Base-by-base conservation (phyloP, 2,888 invertebrate species). In the Agapetus fuscipes region DNA sequence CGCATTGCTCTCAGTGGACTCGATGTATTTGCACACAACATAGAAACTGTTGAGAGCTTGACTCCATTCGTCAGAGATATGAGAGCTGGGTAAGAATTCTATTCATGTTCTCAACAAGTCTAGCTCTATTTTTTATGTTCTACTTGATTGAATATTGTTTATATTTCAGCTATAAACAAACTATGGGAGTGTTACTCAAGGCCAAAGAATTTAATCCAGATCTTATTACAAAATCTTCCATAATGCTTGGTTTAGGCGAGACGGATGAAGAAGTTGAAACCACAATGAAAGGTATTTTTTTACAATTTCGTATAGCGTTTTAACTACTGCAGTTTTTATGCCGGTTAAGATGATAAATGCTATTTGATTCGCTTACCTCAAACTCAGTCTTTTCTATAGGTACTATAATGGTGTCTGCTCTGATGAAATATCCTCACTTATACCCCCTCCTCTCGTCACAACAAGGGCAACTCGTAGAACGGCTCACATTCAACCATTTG, bases 21-120 rank as follows among this genome's bases (percentile, higher is more conserved):
- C 1, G 96, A 98, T 63, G 98, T 99, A 24, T 97, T 86, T 53
- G 97, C 97, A 1, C 98, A 98, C 61, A 98, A 99, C 61, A 83
- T 99, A 25, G 98, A 99, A 71, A 98, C 98, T 0, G 95, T 96
- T 0, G 89, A 90, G 56, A 70, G 79, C 46, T 64, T 95, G 24
- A 95, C 95, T 30, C 88, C 88, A 3, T 85, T 81, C 57, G 96
- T 98, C 1, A 72, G 98, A 42, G 98, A 98, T 59, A 82, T 86
- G 16, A 73, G 97, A 43, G 98, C 98, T 9, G 82, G 82, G 66
- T 98, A 86, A 56, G 72, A 70, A 71, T 74, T 58, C 9, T 20
- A 20, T 20, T 4, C n/a, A n/a, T n/a, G n/a, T n/a, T n/a, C n/a
- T n/a, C n/a, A n/a, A n/a, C n/a, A n/a, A n/a, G n/a, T n/a, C 4